Conservation (phyloP, 37 sponge, comb jelly and placozoan genomes). For the Ianthella basta region DNA sequence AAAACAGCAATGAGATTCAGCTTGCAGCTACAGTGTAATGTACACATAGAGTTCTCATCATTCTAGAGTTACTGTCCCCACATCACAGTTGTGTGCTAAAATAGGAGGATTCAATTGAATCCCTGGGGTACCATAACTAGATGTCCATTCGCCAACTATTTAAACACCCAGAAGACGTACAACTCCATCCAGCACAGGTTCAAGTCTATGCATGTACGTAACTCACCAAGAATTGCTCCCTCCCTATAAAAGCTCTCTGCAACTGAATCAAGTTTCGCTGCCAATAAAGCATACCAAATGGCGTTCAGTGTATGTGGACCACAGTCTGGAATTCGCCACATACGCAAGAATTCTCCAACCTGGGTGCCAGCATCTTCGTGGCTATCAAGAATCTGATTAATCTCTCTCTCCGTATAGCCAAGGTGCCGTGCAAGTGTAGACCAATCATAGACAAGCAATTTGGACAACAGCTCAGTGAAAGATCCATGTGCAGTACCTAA, state of each 20-base stretch:
- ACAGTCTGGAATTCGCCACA: slow-evolving; percentile 20
- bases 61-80: too few relatives aligned
- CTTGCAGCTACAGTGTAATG: too few relatives aligned
- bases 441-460: background rate
- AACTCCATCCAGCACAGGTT: too few relatives aligned
- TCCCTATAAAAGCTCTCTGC: background rate
- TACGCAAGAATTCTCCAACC: background rate
- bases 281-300: background rate
- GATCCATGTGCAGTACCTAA: background rate
- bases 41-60: too few relatives aligned
- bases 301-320: background rate
- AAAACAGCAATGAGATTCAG: too few relatives aligned
- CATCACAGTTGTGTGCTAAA: too few relatives aligned
- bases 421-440: slow-evolving; percentile 7
- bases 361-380: background rate
- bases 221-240: background rate
- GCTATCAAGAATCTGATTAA: background rate
- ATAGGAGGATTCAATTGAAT: too few relatives aligned
- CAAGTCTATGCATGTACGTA: too few relatives aligned
- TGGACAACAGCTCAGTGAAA: background rate
- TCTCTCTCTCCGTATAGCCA: slow-evolving; percentile 14
- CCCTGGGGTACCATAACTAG: too few relatives aligned
- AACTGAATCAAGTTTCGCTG: background rate
- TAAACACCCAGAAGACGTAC: too few relatives aligned
- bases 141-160: too few relatives aligned